A percentile compares a stretch with the other conserved stretches of the same genome.
These are phyloP conservation scores for Gallinago jamesoni DNA, from an alignment of 2,113 vertebrate species.

Conservation along the genomic window DNA sequence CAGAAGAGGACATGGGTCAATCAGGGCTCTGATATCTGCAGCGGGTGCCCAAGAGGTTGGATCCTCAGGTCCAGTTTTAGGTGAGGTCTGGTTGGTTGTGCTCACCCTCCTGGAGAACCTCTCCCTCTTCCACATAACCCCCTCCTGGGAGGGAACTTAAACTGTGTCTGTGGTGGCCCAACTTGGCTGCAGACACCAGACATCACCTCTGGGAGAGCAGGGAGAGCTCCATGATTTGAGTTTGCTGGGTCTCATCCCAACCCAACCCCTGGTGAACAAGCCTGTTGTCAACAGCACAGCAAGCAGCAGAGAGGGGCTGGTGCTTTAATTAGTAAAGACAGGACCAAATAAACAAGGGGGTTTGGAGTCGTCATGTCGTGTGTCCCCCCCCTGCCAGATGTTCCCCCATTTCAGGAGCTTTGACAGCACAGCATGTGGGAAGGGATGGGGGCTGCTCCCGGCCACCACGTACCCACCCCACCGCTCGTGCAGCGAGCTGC, in stretches of 20 bases:
- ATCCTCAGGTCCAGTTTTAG: not conserved
- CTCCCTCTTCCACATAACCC: not conserved
- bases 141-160: not conserved
- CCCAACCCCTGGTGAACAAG: not conserved
- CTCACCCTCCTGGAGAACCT: not conserved
- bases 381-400: rapidly evolving
- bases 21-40: not conserved
- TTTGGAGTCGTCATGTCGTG: not conserved
- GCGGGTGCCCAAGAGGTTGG: rapidly evolving
- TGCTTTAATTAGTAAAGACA: conserved; percentile 15
- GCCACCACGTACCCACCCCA: not conserved
- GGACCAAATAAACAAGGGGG: not conserved
- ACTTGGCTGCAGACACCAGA: not conserved
- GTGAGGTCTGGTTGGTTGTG: not conserved
- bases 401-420: not conserved
- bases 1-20: rapidly evolving
- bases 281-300: not conserved
- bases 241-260: not conserved
- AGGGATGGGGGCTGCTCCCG: not conserved
- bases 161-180: not conserved
- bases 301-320: not conserved
- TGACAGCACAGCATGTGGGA: conserved; percentile 38
- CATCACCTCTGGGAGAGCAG: not conserved
- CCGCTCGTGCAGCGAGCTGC: not conserved
- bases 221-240: not conserved